Percentiles rank a stretch among this genome's conserved stretches.
These are phyloP conservation scores for Portunus trituberculatus DNA, from an alignment of 1,140 invertebrate genomes.

Conservation along the genomic window DNA sequence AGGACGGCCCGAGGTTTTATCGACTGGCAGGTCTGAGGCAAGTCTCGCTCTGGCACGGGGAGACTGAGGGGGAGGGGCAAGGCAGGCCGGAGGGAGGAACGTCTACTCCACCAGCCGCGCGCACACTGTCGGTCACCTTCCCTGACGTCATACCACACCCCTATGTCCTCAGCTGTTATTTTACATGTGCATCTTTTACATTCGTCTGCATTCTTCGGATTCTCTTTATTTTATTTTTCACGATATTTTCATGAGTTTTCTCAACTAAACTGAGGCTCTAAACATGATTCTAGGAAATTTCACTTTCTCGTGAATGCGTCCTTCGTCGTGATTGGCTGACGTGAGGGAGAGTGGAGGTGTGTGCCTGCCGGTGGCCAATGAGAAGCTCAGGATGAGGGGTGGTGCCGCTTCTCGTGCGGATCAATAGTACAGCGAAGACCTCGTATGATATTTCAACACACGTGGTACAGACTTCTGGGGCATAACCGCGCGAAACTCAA, in stretches of 20 bases:
- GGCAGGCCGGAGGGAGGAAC: neutral
- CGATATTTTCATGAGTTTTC: too few relatives aligned
- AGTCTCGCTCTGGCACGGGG: constrained; percentile 17
- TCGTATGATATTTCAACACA: neutral
- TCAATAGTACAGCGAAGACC: constrained; percentile 53
- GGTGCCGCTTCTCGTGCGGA: constrained; percentile 43
- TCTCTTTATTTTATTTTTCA: neutral
- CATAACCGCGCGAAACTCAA: neutral
- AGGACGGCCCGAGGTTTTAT: constrained; percentile 54
- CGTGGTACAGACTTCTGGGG: neutral
- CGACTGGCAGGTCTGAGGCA: constrained; percentile 62
- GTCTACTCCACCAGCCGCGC: constrained; percentile 34
- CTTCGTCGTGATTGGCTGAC: constrained; percentile 30
- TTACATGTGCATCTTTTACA: neutral
- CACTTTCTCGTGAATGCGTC: neutral
- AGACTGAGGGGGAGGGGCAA: neutral
- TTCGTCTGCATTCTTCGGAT: neutral
- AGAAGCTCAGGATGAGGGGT: constrained; percentile 49
- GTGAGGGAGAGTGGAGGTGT: constrained; percentile 54
- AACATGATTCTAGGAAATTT: neutral
- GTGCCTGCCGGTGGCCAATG: constrained; percentile 49
- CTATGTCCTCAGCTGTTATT: neutral
- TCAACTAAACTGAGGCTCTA: neutral
- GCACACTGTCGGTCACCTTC: constrained; percentile 65
- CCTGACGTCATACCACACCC: constrained; percentile 54